Evolutionary conservation across 2,888 invertebrate species (phyloP).

Genomic region (Onthophagus sagittarius): DNA sequence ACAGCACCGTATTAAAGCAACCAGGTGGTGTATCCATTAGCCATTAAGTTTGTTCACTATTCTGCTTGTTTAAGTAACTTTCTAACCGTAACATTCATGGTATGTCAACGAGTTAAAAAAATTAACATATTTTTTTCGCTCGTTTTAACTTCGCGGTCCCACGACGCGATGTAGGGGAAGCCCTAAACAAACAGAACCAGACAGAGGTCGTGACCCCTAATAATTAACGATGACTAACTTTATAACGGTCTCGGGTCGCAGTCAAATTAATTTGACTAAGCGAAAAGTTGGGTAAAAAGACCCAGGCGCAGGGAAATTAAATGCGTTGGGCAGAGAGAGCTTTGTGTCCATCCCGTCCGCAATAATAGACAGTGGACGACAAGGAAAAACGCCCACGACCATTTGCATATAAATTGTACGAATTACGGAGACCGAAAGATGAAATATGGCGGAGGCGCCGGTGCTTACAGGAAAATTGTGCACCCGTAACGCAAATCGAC

Average conservation of each 20-base stretch:
- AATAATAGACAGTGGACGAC: constrained; percentile 14
- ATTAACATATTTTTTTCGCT: constrained; percentile 7
- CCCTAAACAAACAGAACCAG: constrained; percentile 5
- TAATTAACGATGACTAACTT: constrained; percentile 12
- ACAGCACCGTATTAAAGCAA: constrained; percentile 18
- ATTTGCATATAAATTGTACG: constrained; percentile 24
- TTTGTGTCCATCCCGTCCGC: constrained; percentile 9
- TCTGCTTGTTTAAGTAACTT: neutral
- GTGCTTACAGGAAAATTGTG: constrained; percentile 11
- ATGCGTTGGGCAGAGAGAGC: neutral
- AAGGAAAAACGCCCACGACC: neutral
- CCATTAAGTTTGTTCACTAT: constrained; percentile 17
- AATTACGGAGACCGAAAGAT: constrained; percentile 9
- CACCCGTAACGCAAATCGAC: neutral
- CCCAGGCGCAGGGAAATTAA: neutral
- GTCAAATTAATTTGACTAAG: constrained; percentile 6
- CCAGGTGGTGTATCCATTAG: constrained; percentile 19
- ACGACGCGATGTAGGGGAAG: neutral
- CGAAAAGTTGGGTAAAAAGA: constrained; percentile 2
- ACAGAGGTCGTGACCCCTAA: constrained; percentile 1
- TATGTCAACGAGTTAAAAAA: neutral
- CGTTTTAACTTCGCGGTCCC: constrained; percentile 1
- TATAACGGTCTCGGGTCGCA: constrained; percentile 17
- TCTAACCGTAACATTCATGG: neutral
- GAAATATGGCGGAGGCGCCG: constrained; percentile 10